These are phyloP conservation scores for Maccullochella peelii DNA, from an alignment of 2,113 vertebrate genomes.

Conservation along the genomic window DNA sequence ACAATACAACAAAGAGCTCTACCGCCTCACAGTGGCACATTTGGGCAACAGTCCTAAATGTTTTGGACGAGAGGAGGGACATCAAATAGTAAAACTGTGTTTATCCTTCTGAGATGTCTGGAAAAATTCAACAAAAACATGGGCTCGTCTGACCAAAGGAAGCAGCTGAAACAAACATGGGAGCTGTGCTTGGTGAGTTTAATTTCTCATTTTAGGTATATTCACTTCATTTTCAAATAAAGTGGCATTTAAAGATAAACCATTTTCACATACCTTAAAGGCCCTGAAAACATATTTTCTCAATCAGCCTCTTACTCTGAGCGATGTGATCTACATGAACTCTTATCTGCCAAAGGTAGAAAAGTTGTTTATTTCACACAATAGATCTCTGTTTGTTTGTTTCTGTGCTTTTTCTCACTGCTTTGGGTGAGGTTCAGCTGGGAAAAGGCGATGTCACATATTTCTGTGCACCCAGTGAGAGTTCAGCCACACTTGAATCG, in stretches of 20 bases:
- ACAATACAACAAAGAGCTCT: slow-evolving; percentile 46
- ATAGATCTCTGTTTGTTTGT: background rate
- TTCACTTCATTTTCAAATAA: background rate
- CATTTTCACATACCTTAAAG: background rate
- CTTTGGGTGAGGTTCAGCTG: background rate
- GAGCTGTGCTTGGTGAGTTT: background rate
- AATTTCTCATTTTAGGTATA: background rate
- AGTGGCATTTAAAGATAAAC: background rate
- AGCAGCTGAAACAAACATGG: background rate
- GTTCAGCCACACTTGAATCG: background rate
- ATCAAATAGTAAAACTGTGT: background rate
- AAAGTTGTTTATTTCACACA: background rate
- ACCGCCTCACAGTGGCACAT: slow-evolving; percentile 63
- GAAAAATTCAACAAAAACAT: background rate
- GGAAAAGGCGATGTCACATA: background rate
- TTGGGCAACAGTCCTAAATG: slow-evolving; percentile 5
- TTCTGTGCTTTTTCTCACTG: background rate
- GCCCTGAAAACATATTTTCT: background rate
- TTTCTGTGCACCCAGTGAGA: background rate
- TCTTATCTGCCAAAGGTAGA: background rate
- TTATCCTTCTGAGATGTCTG: slow-evolving; percentile 17
- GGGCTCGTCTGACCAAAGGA: background rate
- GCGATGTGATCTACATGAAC: background rate
- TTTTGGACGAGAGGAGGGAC: background rate
- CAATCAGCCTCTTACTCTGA: background rate